These are phyloP conservation scores for Tenebrosternarchus preto DNA, from an alignment of 2,113 vertebrate genomes.

Conservation along the genomic window DNA sequence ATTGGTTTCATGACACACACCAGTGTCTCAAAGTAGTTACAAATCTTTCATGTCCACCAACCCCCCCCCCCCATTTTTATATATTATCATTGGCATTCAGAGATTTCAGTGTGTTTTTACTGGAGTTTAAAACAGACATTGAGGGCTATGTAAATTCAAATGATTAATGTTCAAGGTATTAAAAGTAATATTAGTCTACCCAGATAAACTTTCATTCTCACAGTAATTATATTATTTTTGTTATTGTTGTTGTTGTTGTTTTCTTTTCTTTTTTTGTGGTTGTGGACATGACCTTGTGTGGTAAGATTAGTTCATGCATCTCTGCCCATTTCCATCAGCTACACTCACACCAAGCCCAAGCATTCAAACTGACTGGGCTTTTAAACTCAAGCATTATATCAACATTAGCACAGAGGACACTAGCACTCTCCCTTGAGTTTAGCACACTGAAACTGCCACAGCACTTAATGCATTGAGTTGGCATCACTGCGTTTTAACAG, in stretches of 20 bases:
- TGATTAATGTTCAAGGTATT: conserved; percentile 53
- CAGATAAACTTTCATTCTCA: conserved; percentile 20
- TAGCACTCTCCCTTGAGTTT: conserved; percentile 38
- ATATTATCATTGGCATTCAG: conserved; percentile 56
- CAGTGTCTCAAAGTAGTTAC: conserved; percentile 48
- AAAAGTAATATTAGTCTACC: conserved; percentile 48
- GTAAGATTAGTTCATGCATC: conserved; percentile 34
- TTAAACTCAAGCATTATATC: background rate
- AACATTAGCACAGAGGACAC: conserved; percentile 42
- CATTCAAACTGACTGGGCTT: background rate
- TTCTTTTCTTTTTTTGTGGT: conserved; percentile 7
- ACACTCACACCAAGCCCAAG: conserved; percentile 8
- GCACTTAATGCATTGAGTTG: background rate
- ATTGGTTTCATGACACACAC: conserved; percentile 35
- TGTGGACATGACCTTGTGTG: conserved; percentile 31
- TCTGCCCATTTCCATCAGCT: conserved; percentile 32
- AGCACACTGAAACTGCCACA: conserved; percentile 13
- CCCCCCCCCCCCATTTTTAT: conserved; percentile 44
- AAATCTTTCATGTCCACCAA: background rate
- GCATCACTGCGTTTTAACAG: background rate
- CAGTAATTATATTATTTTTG: conserved; percentile 15
- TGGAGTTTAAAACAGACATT: conserved; percentile 36
- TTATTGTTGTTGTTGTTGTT: background rate
- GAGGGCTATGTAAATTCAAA: conserved; percentile 27
- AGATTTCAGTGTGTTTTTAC: conserved; percentile 38